Evolutionary conservation across 1,140 invertebrate species (phyloP).

Genomic region (Orchesella cincta): DNA sequence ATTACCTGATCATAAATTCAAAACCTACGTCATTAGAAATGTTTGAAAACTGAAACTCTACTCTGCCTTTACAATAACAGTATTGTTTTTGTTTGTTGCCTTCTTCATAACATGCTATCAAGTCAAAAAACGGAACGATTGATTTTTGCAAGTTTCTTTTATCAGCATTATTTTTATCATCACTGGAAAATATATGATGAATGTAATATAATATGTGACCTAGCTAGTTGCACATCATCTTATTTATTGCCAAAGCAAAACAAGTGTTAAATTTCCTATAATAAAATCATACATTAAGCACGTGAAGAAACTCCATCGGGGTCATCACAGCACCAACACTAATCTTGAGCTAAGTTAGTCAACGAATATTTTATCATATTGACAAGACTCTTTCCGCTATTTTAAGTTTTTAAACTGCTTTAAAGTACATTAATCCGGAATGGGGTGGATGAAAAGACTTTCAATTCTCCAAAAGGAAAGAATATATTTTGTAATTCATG

Average conservation of each 20-base stretch:
- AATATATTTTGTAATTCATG: neutral
- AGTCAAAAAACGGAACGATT: no score
- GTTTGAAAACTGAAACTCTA: no score
- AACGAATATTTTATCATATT: neutral
- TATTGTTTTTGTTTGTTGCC: no score
- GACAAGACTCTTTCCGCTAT: neutral
- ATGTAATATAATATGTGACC: neutral
- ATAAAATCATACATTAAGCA: neutral
- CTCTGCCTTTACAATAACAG: no score
- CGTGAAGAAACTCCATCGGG: slow-evolving; percentile 5
- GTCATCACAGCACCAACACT: no score
- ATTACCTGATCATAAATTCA: no score
- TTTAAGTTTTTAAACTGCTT: neutral
- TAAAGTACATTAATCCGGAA: neutral
- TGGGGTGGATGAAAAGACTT: neutral
- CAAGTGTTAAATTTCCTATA: neutral
- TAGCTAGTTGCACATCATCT: neutral
- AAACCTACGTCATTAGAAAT: no score
- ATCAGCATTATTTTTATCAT: neutral
- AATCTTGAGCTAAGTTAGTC: neutral
- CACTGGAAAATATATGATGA: neutral
- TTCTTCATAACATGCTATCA: no score
- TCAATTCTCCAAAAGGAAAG: neutral
- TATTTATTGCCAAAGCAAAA: neutral
- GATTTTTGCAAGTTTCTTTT: neutral